A percentile compares a stretch with the other conserved stretches of the same genome.
Evolutionary conservation across 1,140 invertebrate genomes (phyloP).

Genomic region (Antheraea pernyi): DNA sequence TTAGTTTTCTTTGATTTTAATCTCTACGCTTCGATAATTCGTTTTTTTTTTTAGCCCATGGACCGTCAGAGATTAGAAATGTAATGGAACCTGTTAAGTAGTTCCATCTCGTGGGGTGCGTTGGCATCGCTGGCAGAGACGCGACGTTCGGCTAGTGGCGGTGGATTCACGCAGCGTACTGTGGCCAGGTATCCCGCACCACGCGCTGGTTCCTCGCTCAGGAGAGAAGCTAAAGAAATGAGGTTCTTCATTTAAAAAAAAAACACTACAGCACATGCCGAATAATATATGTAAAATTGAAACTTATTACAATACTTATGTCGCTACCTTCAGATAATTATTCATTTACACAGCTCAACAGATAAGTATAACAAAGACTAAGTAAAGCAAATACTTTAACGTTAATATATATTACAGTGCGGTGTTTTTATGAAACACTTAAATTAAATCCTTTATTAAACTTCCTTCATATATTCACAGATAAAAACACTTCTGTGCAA

Average conservation of each 20-base stretch:
- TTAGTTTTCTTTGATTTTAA: neutral
- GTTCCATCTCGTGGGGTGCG: slow-evolving; percentile 44
- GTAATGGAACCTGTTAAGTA: slow-evolving; percentile 42
- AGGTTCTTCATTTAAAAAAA: neutral
- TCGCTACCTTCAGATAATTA: too few species aligned
- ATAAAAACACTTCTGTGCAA: too few species aligned
- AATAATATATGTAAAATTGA: too few species aligned
- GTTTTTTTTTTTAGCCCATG: neutral
- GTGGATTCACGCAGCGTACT: slow-evolving; percentile 75
- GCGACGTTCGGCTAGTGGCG: slow-evolving; percentile 67
- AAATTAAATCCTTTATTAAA: too few species aligned
- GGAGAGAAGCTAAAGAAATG: slow-evolving; percentile 45
- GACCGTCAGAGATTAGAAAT: neutral
- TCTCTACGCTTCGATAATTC: neutral
- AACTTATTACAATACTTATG: too few species aligned
- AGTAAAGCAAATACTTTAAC: too few species aligned
- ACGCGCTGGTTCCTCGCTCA: slow-evolving; percentile 60
- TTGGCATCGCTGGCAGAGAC: slow-evolving; percentile 67
- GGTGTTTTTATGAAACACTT: too few species aligned
- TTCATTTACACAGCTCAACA: too few species aligned
- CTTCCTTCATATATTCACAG: too few species aligned
- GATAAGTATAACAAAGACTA: too few species aligned
- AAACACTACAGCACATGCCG: neutral
- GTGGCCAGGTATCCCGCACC: slow-evolving; percentile 71
- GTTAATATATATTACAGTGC: too few species aligned